A percentile compares a stretch with the other conserved stretches of the same genome.
phyloP scores from a whole-genome alignment of 2,888 invertebrate genomes.

The Rambutsinella grinnellia region DNA sequence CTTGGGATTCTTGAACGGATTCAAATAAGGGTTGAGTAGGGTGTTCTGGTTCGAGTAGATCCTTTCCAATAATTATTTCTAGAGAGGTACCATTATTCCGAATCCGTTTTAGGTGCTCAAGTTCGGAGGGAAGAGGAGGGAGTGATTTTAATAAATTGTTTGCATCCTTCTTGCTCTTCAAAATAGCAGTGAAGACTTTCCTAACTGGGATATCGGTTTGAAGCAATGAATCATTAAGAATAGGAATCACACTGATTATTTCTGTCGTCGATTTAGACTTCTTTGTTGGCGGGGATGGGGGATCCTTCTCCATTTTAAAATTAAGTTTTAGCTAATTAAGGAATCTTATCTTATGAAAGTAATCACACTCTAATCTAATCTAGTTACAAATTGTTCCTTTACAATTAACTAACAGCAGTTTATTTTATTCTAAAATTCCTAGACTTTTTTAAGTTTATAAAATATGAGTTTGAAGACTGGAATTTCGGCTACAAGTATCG shows the following conservation, averaged over 20 bases:
- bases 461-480: too few relatives aligned
- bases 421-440: too few relatives aligned
- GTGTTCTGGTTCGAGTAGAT: background rate
- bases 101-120: conserved; percentile 64
- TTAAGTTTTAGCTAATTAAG: too few relatives aligned
- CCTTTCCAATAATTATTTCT: conserved; percentile 51
- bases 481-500: too few relatives aligned
- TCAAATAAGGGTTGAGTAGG: conserved; percentile 14
- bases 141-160: conserved; percentile 48
- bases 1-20: conserved; percentile 67
- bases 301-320: too few relatives aligned
- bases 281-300: conserved; percentile 10
- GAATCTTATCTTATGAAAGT: too few relatives aligned
- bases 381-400: too few relatives aligned
- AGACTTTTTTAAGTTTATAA: too few relatives aligned
- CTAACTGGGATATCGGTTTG: conserved; percentile 40
- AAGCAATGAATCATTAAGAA: background rate
- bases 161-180: conserved; percentile 58
- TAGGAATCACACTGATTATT: background rate
- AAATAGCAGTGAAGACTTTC: conserved; percentile 42
- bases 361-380: too few relatives aligned
- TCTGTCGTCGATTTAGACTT: background rate
- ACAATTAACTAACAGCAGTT: too few relatives aligned
- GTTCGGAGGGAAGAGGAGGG: conserved; percentile 48
- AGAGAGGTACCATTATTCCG: conserved; percentile 45